These are phyloP conservation scores for Neodiprion fabricii DNA, from an alignment of 1,140 invertebrate species.

Conservation along the genomic window DNA sequence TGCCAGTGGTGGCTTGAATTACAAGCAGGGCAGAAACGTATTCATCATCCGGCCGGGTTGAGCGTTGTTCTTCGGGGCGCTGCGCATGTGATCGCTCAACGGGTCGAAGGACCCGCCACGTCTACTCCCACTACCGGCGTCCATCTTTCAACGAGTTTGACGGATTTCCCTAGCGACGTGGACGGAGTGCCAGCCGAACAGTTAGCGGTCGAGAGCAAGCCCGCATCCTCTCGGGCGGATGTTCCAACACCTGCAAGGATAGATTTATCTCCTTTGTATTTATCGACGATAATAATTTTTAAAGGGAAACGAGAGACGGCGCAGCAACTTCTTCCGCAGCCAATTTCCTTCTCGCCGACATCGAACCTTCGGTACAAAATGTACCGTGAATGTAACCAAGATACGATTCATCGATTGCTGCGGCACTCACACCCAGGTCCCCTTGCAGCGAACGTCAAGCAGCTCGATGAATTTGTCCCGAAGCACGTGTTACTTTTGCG, in stretches of 20 bases:
- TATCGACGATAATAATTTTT: too few species aligned
- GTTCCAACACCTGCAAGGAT: too few species aligned
- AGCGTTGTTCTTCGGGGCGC: not conserved
- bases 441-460: too few species aligned
- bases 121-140: not conserved
- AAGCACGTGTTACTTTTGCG: not conserved
- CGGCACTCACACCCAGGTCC: too few species aligned
- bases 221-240: not conserved
- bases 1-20: conserved; percentile 3
- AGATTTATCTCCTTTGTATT: too few species aligned
- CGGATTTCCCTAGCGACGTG: conserved; percentile 1
- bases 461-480: not conserved
- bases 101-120: not conserved
- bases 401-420: too few species aligned
- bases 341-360: too few species aligned
- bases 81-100: not conserved
- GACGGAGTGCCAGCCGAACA: not conserved
- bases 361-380: too few species aligned
- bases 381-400: too few species aligned
- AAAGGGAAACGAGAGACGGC: too few species aligned
- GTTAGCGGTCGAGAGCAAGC: not conserved
- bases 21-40: conserved; percentile 1
- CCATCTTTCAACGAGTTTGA: conserved; percentile 4
- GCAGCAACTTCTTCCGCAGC: too few species aligned
- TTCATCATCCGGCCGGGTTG: not conserved